Conservation (phyloP, 1,140 invertebrate species). For the Nylanderia fulva region DNA sequence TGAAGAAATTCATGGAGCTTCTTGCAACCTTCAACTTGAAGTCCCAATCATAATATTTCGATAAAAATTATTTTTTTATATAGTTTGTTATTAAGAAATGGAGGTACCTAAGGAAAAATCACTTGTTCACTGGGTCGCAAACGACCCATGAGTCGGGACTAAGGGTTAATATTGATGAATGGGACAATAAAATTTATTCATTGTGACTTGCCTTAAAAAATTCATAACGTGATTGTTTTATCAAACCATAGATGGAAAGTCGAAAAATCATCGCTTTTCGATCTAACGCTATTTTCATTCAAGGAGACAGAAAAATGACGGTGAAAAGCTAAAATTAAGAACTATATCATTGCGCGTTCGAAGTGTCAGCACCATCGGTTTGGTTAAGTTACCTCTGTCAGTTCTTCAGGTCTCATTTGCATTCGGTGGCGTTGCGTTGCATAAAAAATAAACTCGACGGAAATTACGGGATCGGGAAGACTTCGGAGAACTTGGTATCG, state of each 20-base stretch:
- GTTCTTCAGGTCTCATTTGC: constrained; percentile 65
- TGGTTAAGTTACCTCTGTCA: constrained; percentile 52
- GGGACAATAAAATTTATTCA: not conserved
- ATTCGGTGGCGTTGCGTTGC: constrained; percentile 57
- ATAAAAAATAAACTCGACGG: constrained; percentile 55
- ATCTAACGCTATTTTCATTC: constrained; percentile 34
- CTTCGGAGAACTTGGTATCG: not conserved
- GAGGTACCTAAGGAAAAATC: too few relatives aligned
- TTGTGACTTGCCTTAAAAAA: not conserved
- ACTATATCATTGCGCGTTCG: constrained; percentile 44
- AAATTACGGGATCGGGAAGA: constrained; percentile 57
- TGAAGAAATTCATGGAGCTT: too few relatives aligned
- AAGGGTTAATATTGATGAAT: not conserved
- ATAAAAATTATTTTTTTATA: too few relatives aligned
- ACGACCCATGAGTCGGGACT: too few relatives aligned
- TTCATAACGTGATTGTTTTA: not conserved
- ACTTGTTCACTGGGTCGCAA: too few relatives aligned
- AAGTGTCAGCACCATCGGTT: constrained; percentile 73
- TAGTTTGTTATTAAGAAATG: too few relatives aligned
- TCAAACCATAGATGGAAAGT: not conserved
- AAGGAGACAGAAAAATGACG: constrained; percentile 42
- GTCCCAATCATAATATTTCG: too few relatives aligned
- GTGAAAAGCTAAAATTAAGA: constrained; percentile 29
- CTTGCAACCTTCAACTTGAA: too few relatives aligned
- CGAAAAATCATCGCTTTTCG: not conserved